phyloP scores from a whole-genome alignment of 2,888 invertebrate species.

The Hedya salicella region DNA sequence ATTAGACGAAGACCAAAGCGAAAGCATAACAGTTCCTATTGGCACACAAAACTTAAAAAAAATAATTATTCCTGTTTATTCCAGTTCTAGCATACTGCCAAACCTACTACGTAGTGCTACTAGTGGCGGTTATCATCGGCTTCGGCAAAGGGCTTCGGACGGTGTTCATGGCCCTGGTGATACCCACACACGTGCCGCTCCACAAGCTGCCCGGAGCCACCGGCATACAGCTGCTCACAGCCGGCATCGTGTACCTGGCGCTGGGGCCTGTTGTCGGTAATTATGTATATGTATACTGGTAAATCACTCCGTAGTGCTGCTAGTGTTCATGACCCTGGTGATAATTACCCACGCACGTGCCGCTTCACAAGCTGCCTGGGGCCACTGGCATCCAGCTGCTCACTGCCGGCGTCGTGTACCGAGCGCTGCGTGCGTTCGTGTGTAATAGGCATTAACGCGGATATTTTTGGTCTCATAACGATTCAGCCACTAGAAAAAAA shows the following conservation, averaged over 20 bases:
- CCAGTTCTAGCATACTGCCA: slow-evolving; percentile 87
- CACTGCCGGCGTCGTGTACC: slow-evolving; percentile 87
- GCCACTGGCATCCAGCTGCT: slow-evolving; percentile 89
- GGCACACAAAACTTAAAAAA: not conserved
- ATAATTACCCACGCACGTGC: slow-evolving; percentile 90
- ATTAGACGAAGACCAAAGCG: not conserved
- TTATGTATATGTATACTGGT: slow-evolving; percentile 82
- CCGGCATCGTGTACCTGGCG: slow-evolving; percentile 86
- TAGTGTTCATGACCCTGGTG: slow-evolving; percentile 89
- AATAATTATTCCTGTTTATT: slow-evolving; percentile 44
- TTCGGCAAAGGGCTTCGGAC: slow-evolving; percentile 89
- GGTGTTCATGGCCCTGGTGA: slow-evolving; percentile 90
- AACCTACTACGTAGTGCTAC: slow-evolving; percentile 81
- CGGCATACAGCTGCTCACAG: slow-evolving; percentile 88
- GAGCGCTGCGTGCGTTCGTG: no score
- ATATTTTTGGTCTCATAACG: no score
- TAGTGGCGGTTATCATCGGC: slow-evolving; percentile 87
- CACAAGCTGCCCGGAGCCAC: slow-evolving; percentile 89
- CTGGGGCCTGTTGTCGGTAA: slow-evolving; percentile 88
- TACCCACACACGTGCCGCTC: slow-evolving; percentile 89
- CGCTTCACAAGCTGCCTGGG: slow-evolving; percentile 88
- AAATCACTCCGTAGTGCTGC: slow-evolving; percentile 80
- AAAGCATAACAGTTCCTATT: not conserved
- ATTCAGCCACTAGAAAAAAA: no score
- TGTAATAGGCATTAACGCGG: no score